phyloP scores from a whole-genome alignment of 1,140 invertebrate genomes.

The Hycleus cichorii region DNA sequence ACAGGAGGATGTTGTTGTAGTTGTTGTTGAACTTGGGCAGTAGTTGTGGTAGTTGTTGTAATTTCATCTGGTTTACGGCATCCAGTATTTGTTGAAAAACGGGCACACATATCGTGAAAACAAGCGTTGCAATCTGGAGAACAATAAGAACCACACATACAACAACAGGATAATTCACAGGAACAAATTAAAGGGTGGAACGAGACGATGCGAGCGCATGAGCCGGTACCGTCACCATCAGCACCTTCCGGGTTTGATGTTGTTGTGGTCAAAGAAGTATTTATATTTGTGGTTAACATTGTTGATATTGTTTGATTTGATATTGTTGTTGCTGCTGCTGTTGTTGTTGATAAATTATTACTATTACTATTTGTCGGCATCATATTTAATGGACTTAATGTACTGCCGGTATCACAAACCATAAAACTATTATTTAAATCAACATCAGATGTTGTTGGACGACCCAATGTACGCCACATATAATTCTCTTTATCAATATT shows the following conservation, averaged over 20 bases:
- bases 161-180: slow-evolving; percentile 49
- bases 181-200: slow-evolving; percentile 49
- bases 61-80: no score
- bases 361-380: background rate
- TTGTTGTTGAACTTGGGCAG: no score
- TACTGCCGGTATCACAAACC: slow-evolving; percentile 35
- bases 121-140: slow-evolving; percentile 59
- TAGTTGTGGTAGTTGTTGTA: no score
- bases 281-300: background rate
- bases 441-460: slow-evolving; percentile 29
- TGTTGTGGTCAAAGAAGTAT: background rate
- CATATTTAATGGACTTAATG: slow-evolving; percentile 19
- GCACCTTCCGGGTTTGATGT: slow-evolving; percentile 1
- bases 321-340: background rate
- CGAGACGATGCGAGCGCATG: slow-evolving; percentile 46
- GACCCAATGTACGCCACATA: slow-evolving; percentile 46
- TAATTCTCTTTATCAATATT: slow-evolving; percentile 55
- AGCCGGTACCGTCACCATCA: slow-evolving; percentile 19
- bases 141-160: slow-evolving; percentile 55
- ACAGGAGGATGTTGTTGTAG: no score
- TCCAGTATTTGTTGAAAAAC: slow-evolving; percentile 30
- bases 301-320: background rate
- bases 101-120: slow-evolving; percentile 55
- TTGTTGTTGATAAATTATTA: background rate
- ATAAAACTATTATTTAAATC: slow-evolving; percentile 37